phyloP scores from a whole-genome alignment of 2,797 vertebrate species.

The Garrulus glandarius region DNA sequence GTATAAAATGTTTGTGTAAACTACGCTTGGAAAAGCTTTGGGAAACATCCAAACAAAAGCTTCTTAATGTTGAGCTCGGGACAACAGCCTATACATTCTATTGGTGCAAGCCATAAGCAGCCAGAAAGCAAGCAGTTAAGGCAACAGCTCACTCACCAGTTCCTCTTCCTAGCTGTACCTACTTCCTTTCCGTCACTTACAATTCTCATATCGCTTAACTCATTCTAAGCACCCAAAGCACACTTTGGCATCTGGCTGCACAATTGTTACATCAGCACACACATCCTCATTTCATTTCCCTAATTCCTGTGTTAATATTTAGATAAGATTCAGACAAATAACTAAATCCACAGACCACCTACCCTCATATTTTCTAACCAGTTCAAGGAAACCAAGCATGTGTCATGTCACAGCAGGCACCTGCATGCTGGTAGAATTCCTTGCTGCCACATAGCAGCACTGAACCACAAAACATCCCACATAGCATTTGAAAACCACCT shows the following conservation, averaged over 20 bases:
- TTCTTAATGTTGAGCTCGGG: not conserved
- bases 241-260: not conserved
- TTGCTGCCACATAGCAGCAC: not conserved
- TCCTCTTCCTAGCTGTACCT: constrained; percentile 34
- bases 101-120: not conserved
- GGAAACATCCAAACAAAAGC: not conserved
- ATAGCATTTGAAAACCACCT: not conserved
- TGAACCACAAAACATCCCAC: accelerated
- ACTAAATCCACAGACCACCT: not conserved
- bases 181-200: constrained; percentile 9
- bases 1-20: not conserved
- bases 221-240: not conserved
- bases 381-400: not conserved
- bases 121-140: not conserved
- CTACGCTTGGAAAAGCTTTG: not conserved
- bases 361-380: not conserved
- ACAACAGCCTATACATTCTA: not conserved
- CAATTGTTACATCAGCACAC: constrained; percentile 1
- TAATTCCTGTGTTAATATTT: not conserved
- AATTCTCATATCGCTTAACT: constrained; percentile 23
- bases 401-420: not conserved
- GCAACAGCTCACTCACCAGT: not conserved
- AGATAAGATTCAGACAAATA: not conserved
- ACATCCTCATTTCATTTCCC: constrained; percentile 61
- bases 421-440: not conserved